Conservation (phyloP, 2,888 invertebrate genomes). For the Brenthis daphne region DNA sequence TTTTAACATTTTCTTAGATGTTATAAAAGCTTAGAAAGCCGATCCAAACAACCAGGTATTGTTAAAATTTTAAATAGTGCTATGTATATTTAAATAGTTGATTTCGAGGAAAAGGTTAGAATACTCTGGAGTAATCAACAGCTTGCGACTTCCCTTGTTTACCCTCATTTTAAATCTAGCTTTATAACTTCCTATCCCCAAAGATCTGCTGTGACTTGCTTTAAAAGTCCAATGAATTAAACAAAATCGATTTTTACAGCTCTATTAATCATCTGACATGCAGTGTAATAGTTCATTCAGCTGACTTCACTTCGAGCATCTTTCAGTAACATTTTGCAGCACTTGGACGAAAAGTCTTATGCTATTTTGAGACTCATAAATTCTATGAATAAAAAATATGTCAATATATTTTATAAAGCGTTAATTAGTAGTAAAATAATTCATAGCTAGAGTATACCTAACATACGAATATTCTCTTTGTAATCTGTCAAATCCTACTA, state of each 20-base stretch:
- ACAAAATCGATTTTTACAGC: background rate
- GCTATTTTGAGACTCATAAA: no score
- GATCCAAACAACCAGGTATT: background rate
- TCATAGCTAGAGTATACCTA: background rate
- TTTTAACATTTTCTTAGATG: constrained; percentile 11
- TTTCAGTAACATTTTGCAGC: no score
- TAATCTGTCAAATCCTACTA: constrained; percentile 11
- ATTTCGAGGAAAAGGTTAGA: constrained; percentile 22
- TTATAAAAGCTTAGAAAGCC: constrained; percentile 15
- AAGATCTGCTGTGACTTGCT: background rate
- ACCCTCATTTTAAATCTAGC: constrained; percentile 29
- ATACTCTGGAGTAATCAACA: constrained; percentile 30
- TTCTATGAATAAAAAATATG: no score
- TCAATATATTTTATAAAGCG: no score
- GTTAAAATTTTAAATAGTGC: constrained; percentile 13
- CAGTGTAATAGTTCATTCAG: background rate
- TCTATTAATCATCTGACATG: background rate
- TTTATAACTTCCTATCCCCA: constrained; percentile 8
- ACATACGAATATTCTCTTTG: background rate
- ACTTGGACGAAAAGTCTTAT: no score
- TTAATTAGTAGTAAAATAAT: background rate
- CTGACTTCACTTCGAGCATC: no score
- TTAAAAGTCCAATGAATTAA: constrained; percentile 1
- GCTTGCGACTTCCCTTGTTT: constrained; percentile 26
- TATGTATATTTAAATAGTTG: constrained; percentile 31